Conservation (phyloP, 2,888 invertebrate genomes). For the Cecidostiba fungosa region DNA sequence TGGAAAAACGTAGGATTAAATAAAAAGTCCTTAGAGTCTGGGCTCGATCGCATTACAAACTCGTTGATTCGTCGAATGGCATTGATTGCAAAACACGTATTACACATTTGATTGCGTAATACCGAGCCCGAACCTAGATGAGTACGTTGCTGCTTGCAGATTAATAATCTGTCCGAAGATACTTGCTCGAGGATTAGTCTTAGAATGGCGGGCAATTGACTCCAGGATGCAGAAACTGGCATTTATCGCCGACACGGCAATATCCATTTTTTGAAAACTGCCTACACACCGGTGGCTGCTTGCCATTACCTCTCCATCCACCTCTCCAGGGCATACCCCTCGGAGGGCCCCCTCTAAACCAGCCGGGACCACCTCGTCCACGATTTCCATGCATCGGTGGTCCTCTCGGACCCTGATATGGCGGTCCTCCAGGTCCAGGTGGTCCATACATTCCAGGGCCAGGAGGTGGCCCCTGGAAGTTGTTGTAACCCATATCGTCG, state of each 20-base stretch:
- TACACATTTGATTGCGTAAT: not conserved
- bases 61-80: not conserved
- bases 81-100: not conserved
- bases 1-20: constrained; percentile 1
- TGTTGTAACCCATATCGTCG: constrained; percentile 75
- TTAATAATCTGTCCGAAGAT: constrained; percentile 14
- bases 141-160: constrained; percentile 61
- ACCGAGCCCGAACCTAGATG: constrained; percentile 27
- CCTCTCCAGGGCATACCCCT: constrained; percentile 81
- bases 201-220: constrained; percentile 82
- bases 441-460: constrained; percentile 75
- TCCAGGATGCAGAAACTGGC: constrained; percentile 91
- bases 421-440: constrained; percentile 73
- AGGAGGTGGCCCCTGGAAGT: constrained; percentile 74
- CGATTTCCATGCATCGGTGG: constrained; percentile 74
- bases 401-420: constrained; percentile 74
- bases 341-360: constrained; percentile 78
- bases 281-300: constrained; percentile 84
- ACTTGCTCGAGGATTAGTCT: not conserved
- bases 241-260: constrained; percentile 91
- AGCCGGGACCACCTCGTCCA: constrained; percentile 77
- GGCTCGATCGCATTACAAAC: not conserved
- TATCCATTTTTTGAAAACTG: constrained; percentile 90
- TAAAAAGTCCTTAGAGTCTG: constrained; percentile 5
- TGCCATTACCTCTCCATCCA: constrained; percentile 78